Conservation (phyloP, 2,797 vertebrate species). For the Gastrophryne carolinensis region DNA sequence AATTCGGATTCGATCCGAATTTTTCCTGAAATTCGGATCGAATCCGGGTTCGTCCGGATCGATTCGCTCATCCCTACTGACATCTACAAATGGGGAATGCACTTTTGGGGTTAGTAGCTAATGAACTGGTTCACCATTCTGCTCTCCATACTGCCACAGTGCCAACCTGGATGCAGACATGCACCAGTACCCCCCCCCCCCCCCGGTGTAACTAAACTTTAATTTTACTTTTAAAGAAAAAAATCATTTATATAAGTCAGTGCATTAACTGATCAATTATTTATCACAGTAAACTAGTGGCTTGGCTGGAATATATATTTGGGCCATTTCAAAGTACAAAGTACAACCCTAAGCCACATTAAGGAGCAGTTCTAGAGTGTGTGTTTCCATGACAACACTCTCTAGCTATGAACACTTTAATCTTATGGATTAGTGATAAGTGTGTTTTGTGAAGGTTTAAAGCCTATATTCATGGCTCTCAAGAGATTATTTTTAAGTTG, state of each 20-base stretch:
- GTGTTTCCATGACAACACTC: conserved; percentile 34
- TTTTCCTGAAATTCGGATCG: too few relatives aligned
- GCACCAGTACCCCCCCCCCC: too few relatives aligned
- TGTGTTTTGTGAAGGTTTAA: conserved; percentile 52
- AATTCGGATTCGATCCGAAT: too few relatives aligned
- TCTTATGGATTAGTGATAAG: conserved; percentile 52
- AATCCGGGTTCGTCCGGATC: too few relatives aligned
- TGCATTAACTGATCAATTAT: conserved; percentile 8
- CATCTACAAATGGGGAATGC: too few relatives aligned
- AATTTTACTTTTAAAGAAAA: neutral
- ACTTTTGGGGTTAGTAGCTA: too few relatives aligned
- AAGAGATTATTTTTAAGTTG: conserved; percentile 43
- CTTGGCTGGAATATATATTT: conserved; percentile 23
- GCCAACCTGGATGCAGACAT: too few relatives aligned
- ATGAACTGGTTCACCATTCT: too few relatives aligned
- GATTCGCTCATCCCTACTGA: too few relatives aligned
- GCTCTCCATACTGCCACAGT: too few relatives aligned
- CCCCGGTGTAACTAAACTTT: neutral
- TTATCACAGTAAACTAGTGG: conserved; percentile 1
- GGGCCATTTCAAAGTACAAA: conserved; percentile 24
- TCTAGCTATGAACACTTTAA: conserved; percentile 46
- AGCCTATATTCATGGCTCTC: conserved; percentile 49
- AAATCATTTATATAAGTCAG: neutral
- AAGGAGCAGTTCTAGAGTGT: conserved; percentile 34
- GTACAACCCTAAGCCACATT: conserved; percentile 42